Percentiles rank a stretch among this genome's conserved stretches.
These are phyloP conservation scores for Caenorhabditis imperialis DNA, from an alignment of 2,888 invertebrate species.

Conservation along the genomic window DNA sequence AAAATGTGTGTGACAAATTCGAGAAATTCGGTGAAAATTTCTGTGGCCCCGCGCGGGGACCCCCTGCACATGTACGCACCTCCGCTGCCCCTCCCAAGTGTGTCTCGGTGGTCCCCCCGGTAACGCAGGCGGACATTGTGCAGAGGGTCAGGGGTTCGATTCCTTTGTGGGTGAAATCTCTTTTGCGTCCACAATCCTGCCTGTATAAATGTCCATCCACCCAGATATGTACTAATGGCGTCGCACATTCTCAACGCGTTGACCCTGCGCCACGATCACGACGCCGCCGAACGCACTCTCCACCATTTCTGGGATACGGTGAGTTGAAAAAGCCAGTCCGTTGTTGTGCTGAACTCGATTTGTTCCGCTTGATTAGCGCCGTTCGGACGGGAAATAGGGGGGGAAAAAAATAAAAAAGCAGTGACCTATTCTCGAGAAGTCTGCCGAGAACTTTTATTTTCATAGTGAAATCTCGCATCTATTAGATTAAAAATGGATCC, in stretches of 20 bases:
- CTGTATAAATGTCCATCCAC: background rate
- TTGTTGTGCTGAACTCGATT: conserved; percentile 31
- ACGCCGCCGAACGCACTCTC: conserved; percentile 45
- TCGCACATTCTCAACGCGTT: conserved; percentile 45
- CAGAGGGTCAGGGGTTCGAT: too few relatives aligned
- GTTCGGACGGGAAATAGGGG: conserved; percentile 3
- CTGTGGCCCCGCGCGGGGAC: too few relatives aligned
- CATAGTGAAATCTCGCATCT: too few relatives aligned
- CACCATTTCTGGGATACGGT: conserved; percentile 52
- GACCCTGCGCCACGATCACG: conserved; percentile 46
- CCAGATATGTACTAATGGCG: conserved; percentile 43
- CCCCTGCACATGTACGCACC: too few relatives aligned
- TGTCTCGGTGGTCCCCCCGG: too few relatives aligned
- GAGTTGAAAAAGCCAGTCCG: background rate
- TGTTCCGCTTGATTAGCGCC: conserved; percentile 29
- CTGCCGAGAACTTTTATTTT: background rate
- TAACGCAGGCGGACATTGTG: too few relatives aligned
- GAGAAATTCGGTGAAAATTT: too few relatives aligned
- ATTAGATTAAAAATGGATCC: too few relatives aligned
- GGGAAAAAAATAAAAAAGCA: background rate
- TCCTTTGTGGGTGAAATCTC: background rate
- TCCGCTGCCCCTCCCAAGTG: too few relatives aligned
- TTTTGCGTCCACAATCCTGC: too few relatives aligned
- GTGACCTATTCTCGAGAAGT: background rate
- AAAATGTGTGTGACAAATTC: too few relatives aligned